phyloP scores from a whole-genome alignment of 2,888 invertebrate species.

The Hipparchia sbordonii region DNA sequence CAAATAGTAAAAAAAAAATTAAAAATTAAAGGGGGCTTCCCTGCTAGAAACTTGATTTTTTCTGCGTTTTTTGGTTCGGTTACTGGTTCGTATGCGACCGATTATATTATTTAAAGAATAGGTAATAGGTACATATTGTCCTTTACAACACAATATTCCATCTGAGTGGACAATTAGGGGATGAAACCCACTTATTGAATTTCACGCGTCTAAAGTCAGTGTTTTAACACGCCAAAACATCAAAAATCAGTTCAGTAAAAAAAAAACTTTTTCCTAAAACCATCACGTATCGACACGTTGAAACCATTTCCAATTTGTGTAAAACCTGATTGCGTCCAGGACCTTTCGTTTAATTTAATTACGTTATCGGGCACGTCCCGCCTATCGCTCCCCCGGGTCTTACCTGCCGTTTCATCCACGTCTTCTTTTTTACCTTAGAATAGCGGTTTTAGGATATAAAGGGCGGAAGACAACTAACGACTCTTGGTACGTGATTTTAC shows the following conservation, averaged over 20 bases:
- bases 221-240: too few relatives aligned
- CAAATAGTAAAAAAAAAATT: too few relatives aligned
- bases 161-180: too few relatives aligned
- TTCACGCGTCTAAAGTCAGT: too few relatives aligned
- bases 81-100: too few relatives aligned
- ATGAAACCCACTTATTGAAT: too few relatives aligned
- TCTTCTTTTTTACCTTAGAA: constrained; percentile 20
- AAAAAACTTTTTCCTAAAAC: background rate
- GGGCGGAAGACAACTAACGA: constrained; percentile 2
- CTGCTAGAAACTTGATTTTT: too few relatives aligned
- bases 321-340: constrained; percentile 17
- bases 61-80: too few relatives aligned
- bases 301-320: constrained; percentile 22
- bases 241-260: background rate
- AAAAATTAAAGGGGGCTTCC: too few relatives aligned
- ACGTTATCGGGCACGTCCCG: constrained; percentile 24
- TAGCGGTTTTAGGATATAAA: constrained; percentile 9
- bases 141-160: too few relatives aligned
- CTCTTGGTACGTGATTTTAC: constrained; percentile 3
- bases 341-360: constrained; percentile 22
- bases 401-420: constrained; percentile 17
- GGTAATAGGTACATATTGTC: too few relatives aligned
- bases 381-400: constrained; percentile 1
- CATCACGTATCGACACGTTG: constrained; percentile 14
- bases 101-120: too few relatives aligned